Percentiles rank a stretch among this genome's conserved stretches.
phyloP scores from a whole-genome alignment of 2,113 vertebrate genomes.

The Elanus axillaris region DNA sequence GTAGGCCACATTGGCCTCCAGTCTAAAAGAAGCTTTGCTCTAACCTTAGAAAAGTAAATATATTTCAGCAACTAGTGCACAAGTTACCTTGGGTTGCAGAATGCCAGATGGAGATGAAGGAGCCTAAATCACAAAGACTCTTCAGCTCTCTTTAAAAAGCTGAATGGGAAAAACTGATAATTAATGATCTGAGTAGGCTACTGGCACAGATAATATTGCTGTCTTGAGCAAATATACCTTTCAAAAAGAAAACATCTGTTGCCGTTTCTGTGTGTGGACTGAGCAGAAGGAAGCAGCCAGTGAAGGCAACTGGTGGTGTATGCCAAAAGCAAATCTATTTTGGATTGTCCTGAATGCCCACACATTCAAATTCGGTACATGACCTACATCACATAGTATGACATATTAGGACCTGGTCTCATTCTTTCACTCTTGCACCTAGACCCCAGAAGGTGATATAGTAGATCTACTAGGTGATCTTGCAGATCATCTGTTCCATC shows the following conservation, averaged over 20 bases:
- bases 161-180: neutral
- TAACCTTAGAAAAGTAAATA: neutral
- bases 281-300: neutral
- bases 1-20: neutral
- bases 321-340: neutral
- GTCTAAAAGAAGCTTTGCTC: neutral
- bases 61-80: neutral
- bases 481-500: neutral
- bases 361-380: neutral
- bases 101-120: neutral
- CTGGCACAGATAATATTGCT: neutral
- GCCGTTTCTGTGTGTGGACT: neutral
- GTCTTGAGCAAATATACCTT: neutral
- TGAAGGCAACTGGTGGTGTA: rapidly evolving
- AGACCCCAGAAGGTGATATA: neutral
- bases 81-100: neutral
- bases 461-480: too few species aligned
- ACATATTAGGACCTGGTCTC: neutral
- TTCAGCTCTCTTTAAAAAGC: neutral
- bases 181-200: neutral
- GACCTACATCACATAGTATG: neutral
- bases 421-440: neutral
- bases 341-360: neutral
- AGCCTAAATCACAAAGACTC: neutral
- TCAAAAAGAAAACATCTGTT: neutral